Base-by-base conservation (phyloP, 2,797 vertebrate genomes). In the Amblyraja radiata region DNA sequence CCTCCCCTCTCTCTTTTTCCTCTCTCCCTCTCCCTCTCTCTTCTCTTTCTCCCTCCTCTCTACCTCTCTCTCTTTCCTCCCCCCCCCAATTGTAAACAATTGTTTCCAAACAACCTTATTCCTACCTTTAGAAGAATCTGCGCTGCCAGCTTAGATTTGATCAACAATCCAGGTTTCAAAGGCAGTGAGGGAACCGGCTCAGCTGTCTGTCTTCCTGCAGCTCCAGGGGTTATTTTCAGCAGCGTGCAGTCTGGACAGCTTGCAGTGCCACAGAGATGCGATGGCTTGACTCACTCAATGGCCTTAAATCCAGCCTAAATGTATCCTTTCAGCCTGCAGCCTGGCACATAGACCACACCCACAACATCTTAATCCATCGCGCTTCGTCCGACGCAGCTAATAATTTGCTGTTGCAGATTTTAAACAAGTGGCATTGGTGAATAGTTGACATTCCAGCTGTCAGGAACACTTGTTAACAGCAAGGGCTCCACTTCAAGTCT, bases 171-270 rank as follows among this genome's bases (percentile, higher is more conserved):
- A 94, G 94, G 94, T 94, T 97, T 97, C 96, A 58, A 95, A 96
- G 94, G 94, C 95, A 94, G 94, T 11, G 94, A 93, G 94, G 93
- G 95, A 95, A 95, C 95, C 95, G 93, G 95, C 94, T 94, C 94
- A 96, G 95, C 95, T 96, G 94, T 94, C 95, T 94, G 80, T 94
- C 93, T 94, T 95, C 94, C 94, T 78, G 93, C 94, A 95, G 94
- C 94, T 94, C 94, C 96, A 93, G 94, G 96, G 96, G 96, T 96
- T 98, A 98, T 98, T 98, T 98, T 97, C 97, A 98, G 96, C 96
- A 95, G 94, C 93, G 95, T 95, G 95, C 94, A 95, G 46, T 46
- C 1, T 2, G 95, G 95, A 95, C 97, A 95, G 95, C 96, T 96
- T 96, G 95, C 94, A 95, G 95, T 95, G 16, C 61, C 21, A 32